These are phyloP conservation scores for Hymenochirus boettgeri DNA, from an alignment of 2,113 vertebrate genomes.

Conservation along the genomic window DNA sequence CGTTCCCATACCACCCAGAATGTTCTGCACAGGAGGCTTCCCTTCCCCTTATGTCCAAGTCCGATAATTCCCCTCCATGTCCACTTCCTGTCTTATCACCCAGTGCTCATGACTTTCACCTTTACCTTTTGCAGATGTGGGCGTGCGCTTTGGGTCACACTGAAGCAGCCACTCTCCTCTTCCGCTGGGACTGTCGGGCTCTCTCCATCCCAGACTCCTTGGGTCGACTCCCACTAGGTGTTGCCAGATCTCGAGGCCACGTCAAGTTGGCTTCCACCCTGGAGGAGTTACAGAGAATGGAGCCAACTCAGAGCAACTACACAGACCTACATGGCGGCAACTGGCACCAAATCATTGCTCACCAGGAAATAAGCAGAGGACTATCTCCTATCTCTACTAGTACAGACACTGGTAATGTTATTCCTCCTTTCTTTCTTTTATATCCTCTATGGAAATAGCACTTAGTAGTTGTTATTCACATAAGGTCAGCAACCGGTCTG, in stretches of 20 bases:
- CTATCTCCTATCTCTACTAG: constrained; percentile 73
- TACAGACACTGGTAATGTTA: constrained; percentile 76
- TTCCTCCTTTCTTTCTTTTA: too few species aligned
- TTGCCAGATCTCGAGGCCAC: constrained; percentile 80
- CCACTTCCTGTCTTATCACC: too few species aligned
- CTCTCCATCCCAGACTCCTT: constrained; percentile 80
- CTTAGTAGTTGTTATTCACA: too few species aligned
- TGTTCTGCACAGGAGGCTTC: too few species aligned
- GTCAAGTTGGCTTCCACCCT: constrained; percentile 73
- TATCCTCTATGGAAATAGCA: too few species aligned
- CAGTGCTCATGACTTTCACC: background rate
- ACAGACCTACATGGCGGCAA: background rate
- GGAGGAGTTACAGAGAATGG: constrained; percentile 74
- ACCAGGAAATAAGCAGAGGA: constrained; percentile 32
- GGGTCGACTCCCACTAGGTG: constrained; percentile 77
- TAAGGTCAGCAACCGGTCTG: too few species aligned
- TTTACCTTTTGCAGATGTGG: constrained; percentile 70
- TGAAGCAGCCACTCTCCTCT: constrained; percentile 74
- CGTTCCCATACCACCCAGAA: background rate
- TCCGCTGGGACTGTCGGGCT: constrained; percentile 72
- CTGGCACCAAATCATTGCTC: constrained; percentile 4
- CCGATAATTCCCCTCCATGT: background rate
- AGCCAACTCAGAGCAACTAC: background rate
- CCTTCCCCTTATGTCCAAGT: background rate
- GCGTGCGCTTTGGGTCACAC: constrained; percentile 84